Evolutionary conservation across 2,888 invertebrate genomes (phyloP), one percentile per base, ranked within the genome.

Genomic region (Drosophila tripunctata): DNA sequence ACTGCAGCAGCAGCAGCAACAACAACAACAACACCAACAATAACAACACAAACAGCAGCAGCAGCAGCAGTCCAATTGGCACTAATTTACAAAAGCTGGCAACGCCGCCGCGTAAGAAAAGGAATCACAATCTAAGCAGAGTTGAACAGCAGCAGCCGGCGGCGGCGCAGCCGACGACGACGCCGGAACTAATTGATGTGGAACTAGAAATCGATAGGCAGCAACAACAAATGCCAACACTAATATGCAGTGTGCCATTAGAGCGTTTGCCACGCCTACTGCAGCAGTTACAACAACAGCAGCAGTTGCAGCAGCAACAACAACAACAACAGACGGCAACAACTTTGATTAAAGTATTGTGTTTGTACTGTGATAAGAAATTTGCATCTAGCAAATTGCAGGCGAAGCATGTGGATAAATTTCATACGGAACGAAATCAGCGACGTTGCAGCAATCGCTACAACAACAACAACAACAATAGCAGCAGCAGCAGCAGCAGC

Each of bases 351-450:
- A 91, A 90, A 75, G 89, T 86, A 57, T 83, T 92, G 56, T 92
- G 92, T 81, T 87, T 92, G 74, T 92, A 91, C 88, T 92, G 92
- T 90, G 92, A 92, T 91, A 91, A 91, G 67, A 90, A 91, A 78
- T 91, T 92, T 83, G 89, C 90, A 66, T 91, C 90, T 63, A 83
- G 87, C 70, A 90, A 89, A 81, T 84, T 91, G 76, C 90, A 90
- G 78, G 73, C 85, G 60, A 91, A 91, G 75, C 92, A 92, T 73
- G 89, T 90, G 33, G 91, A 92, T 50, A 90, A 91, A 67, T 89
- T 91, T 65, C 92, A 92, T 75, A 89, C 89, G 48, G 79, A 90
- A 54, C 86, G 87, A n/a, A 90, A 90, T 67, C 89, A 90, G 67
- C 88, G 91, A 1, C 88, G 92, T 40, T 89, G 89, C 68, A 91